phyloP scores from a whole-genome alignment of 2,888 invertebrate genomes.

The Suillia variegata region DNA sequence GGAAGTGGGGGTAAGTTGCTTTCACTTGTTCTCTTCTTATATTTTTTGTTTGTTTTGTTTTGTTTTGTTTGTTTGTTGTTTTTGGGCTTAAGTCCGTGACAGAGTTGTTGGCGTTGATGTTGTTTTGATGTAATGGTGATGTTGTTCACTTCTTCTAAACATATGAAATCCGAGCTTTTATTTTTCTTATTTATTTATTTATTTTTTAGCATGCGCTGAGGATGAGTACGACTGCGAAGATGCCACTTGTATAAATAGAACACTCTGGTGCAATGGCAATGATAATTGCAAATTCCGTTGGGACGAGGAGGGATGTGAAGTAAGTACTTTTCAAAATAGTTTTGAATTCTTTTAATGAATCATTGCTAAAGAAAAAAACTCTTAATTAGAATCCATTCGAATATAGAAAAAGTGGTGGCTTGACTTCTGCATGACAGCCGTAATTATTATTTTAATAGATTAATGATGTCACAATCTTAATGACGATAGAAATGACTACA shows the following conservation, averaged over 20 bases:
- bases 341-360: not conserved
- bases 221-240: conserved; percentile 86
- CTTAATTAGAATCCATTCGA: no score
- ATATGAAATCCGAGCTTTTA: not conserved
- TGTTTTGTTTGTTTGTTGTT: not conserved
- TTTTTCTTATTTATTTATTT: not conserved
- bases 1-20: conserved; percentile 59
- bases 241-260: conserved; percentile 77
- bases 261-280: conserved; percentile 73
- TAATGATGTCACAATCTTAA: no score
- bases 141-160: no score
- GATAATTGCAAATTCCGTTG: conserved; percentile 83
- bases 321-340: no score
- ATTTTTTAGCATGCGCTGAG: conserved; percentile 44
- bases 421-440: no score
- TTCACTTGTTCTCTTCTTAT: not conserved
- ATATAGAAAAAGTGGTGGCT: no score
- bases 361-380: no score
- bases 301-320: conserved; percentile 71
- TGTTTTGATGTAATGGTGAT: no score
- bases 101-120: no score
- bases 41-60: not conserved
- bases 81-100: conserved; percentile 46
- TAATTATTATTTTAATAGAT: not conserved
- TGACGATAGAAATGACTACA: no score